A percentile compares a stretch with the other conserved stretches of the same genome.
Evolutionary conservation across 2,888 invertebrate species (phyloP).

Genomic region (Mycalesis mineus): DNA sequence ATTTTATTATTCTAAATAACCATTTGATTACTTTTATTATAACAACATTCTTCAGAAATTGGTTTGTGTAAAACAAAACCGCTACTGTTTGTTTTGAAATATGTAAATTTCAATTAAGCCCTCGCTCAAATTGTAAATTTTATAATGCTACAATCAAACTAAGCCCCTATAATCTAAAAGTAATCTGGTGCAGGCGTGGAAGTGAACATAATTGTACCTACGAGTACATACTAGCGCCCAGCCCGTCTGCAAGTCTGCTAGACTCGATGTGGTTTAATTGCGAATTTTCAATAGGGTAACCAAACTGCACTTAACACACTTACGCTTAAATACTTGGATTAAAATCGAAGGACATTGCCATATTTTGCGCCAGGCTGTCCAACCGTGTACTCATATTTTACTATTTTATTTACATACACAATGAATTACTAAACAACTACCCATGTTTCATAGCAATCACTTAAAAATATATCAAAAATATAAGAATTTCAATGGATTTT

Average conservation of each 20-base stretch:
- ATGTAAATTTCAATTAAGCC: conserved; percentile 6
- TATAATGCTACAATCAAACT: conserved; percentile 16
- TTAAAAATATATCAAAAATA: too few relatives aligned
- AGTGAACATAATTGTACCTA: conserved; percentile 22
- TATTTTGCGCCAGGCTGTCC: too few relatives aligned
- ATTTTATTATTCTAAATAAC: too few relatives aligned
- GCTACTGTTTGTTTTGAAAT: conserved; percentile 14
- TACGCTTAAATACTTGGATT: too few relatives aligned
- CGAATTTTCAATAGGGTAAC: conserved; percentile 47
- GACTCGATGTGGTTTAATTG: conserved; percentile 49
- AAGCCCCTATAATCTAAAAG: conserved; percentile 14
- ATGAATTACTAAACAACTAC: too few relatives aligned
- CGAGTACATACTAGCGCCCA: conserved; percentile 3
- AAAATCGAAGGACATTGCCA: too few relatives aligned
- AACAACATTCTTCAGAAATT: neutral
- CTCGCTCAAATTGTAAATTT: conserved; percentile 12
- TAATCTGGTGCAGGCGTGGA: conserved; percentile 14
- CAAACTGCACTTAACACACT: conserved; percentile 36
- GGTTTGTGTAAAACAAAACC: conserved; percentile 4
- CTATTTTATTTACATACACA: too few relatives aligned
- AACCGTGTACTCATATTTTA: too few relatives aligned
- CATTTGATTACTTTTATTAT: neutral
- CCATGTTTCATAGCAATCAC: too few relatives aligned
- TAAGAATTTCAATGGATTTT: too few relatives aligned
- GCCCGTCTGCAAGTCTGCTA: conserved; percentile 10